Evolutionary conservation across 2,888 invertebrate genomes (phyloP), one percentile per base, ranked within the genome.

Genomic region (Sepiola atlantica): DNA sequence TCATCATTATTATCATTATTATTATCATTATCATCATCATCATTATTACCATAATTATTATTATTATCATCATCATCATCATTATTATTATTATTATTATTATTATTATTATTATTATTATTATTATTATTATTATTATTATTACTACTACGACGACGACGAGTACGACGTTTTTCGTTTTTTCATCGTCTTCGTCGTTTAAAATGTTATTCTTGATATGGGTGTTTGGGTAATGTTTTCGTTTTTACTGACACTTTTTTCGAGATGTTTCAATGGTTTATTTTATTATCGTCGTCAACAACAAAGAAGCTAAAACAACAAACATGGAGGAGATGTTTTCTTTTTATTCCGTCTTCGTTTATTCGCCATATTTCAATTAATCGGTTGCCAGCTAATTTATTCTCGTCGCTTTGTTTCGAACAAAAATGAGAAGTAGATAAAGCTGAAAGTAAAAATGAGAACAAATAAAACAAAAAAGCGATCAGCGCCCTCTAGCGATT

Each of bases 361-460:
- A 77, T 77, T 77, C 16, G 28, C n/a, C 77, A 77, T 77, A 77
- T 77, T 77, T 77, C 77, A 77, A 77, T 77, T 77, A 77, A 77
- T 77, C 28, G 28, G 77, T 77, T 77, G 77, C 77, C 28, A 77
- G n/a, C 12, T 28, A 77, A 77, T 77, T 77, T 28, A 77, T 77
- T 77, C 77, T 77, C 77, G n/a, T 77, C 77, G 28, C 77, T 77
- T 77, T 77, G 77, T 77, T 77, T 77, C 77, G 77, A 77, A 28
- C 12, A n/a, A n/a, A n/a, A 28, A n/a, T 77, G 12, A n/a, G 77
- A 77, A 77, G 77, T 77, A 77, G 77, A 77, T 77, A 77, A 77
- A 16, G n/a, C 77, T 77, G 77, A n/a, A 77, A 77, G n/a, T n/a
- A n/a, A n/a, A n/a, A n/a, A n/a, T n/a, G n/a, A n/a, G n/a, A n/a